Evolutionary conservation across 1,140 invertebrate genomes (phyloP).

Genomic region (Teleogryllus occipitalis): DNA sequence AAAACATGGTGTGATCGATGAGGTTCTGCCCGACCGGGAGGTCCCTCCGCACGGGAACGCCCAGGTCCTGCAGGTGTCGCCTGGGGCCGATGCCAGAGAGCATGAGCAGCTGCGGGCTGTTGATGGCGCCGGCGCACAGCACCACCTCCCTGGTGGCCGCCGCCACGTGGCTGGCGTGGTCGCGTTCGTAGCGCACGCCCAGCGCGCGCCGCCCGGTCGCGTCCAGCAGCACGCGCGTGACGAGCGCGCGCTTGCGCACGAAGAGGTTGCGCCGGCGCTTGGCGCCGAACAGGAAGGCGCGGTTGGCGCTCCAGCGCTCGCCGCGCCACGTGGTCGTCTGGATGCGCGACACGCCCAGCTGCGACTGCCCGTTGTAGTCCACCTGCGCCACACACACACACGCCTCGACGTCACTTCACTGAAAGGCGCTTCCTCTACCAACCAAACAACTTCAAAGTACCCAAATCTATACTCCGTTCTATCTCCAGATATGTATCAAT

Average conservation of each 20-base stretch:
- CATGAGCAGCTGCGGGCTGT: slow-evolving; percentile 87
- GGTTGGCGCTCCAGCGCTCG: background rate
- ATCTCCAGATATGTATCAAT: too few species aligned
- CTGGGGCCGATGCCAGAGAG: slow-evolving; percentile 81
- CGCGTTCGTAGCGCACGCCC: slow-evolving; percentile 51
- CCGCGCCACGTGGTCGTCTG: slow-evolving; percentile 9
- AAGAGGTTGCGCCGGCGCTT: slow-evolving; percentile 23
- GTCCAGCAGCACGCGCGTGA: slow-evolving; percentile 60
- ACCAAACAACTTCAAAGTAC: too few species aligned
- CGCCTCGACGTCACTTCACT: too few species aligned
- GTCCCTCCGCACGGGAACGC: slow-evolving; percentile 33
- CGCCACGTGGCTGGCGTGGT: background rate
- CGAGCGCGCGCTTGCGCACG: slow-evolving; percentile 28
- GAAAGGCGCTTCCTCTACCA: too few species aligned
- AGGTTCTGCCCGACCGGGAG: slow-evolving; percentile 67
- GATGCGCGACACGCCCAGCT: slow-evolving; percentile 4
- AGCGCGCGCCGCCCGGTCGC: slow-evolving; percentile 45
- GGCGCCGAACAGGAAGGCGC: background rate
- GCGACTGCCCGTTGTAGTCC: slow-evolving; percentile 9
- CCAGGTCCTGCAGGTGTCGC: slow-evolving; percentile 59
- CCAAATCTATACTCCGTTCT: too few species aligned
- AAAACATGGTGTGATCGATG: slow-evolving; percentile 29
- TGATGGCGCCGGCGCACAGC: slow-evolving; percentile 76
- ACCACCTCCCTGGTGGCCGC: slow-evolving; percentile 53
- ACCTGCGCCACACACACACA: slow-evolving; percentile 27